Evolutionary conservation across 1,140 invertebrate species (phyloP), one percentile per base, ranked within the genome.

Genomic region (Drosophila ambigua): DNA sequence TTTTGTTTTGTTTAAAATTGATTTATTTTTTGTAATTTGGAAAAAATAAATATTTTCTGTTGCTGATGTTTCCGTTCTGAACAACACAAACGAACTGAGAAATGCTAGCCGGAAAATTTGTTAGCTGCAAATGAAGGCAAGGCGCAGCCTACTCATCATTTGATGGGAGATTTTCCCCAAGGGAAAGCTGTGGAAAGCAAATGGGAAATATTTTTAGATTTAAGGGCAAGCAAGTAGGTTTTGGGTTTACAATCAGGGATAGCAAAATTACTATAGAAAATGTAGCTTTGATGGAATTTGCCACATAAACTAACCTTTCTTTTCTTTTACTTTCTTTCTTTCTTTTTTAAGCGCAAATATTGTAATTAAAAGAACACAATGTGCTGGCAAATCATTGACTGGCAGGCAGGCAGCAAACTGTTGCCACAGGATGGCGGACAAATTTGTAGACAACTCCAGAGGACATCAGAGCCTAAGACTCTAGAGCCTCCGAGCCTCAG

Each of bases 381-480:
- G 52, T 46, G 0, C 41, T 24, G 4, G 4, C 39, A 58, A 23
- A 57, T 31, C 48, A 48, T 72, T 59, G 58, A 5, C 43, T 46
- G 20, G 39, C 55, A 35, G 20, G 20, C 20, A 20, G 11, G 11
- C 31, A 11, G 59, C 24, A 35, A 46, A 13, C 26, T 51, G 59
- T 51, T 23, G 59, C 35, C 59, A 53, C 57, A 53, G 53, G 16
- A 31, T 67, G 67, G 54, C 68, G 58, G 2, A 72, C 77, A 79
- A 72, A 63, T 79, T 79, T 60, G 54, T 26, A 54, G 48, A 62
- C 55, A 75, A 72, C 43, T 57, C 62, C 11, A 39, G 11, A 13
- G 35, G 11, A 39, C 11, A 39, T 2, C 4, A 39, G 11, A 4
- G 9, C 4, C 35, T 39, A 13, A 39, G 35, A 39, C 35, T 4